A percentile compares a stretch with the other conserved stretches of the same genome.
These are phyloP conservation scores for Corythornis madagascariensis DNA, from an alignment of 2,113 vertebrate species.

Conservation along the genomic window DNA sequence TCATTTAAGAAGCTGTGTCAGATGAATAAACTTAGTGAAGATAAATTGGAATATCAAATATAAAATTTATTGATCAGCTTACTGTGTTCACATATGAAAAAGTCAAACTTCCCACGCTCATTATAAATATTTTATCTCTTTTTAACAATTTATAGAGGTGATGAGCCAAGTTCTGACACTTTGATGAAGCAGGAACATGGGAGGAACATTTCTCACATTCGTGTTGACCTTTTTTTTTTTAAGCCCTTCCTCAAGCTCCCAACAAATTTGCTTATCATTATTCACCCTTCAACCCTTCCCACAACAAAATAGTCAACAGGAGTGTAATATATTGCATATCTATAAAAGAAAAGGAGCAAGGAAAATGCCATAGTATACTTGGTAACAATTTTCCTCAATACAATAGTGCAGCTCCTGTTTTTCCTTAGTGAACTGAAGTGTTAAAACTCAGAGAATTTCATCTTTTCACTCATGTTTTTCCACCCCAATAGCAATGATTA, in stretches of 20 bases:
- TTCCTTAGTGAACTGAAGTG: not conserved
- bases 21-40: not conserved
- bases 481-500: not conserved
- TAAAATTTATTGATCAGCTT: not conserved
- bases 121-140: not conserved
- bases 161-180: not conserved
- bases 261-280: not conserved
- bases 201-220: not conserved
- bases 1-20: not conserved
- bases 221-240: not conserved
- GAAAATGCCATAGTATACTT: not conserved
- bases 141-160: not conserved
- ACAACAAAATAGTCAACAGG: not conserved
- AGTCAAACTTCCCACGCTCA: not conserved
- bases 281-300: not conserved
- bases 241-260: not conserved
- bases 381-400: not conserved
- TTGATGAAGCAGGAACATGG: not conserved
- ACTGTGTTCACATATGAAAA: not conserved
- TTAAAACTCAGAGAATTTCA: not conserved
- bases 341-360: not conserved
- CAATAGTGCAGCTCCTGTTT: not conserved
- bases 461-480: not conserved
- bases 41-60: not conserved
- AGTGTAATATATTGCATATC: not conserved